These are phyloP conservation scores for Pararge aegeria DNA, from an alignment of 1,140 invertebrate genomes.

Conservation along the genomic window DNA sequence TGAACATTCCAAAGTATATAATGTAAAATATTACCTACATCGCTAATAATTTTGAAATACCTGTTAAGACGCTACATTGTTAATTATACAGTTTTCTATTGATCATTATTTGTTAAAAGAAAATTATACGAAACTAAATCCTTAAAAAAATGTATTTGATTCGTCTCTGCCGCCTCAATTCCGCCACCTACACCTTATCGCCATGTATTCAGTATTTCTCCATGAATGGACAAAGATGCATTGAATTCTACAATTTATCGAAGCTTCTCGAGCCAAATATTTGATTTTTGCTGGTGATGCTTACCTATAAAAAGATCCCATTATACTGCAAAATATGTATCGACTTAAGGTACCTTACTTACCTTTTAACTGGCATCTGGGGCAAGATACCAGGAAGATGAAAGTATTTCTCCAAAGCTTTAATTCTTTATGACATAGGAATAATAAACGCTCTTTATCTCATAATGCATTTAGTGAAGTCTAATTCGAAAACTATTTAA, in stretches of 20 bases:
- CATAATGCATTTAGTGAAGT: too few species aligned
- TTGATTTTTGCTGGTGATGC: conserved; percentile 16
- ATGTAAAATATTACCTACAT: conserved; percentile 77
- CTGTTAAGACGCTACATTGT: conserved; percentile 79
- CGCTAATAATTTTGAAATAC: conserved; percentile 77
- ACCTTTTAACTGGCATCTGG: too few species aligned
- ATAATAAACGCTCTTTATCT: too few species aligned
- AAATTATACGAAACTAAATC: conserved; percentile 80
- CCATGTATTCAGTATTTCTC: conserved; percentile 16
- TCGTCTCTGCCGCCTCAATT: conserved; percentile 31
- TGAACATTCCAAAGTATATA: conserved; percentile 77
- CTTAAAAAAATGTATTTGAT: conserved; percentile 64
- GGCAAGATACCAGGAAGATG: too few species aligned
- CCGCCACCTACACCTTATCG: conserved; percentile 22
- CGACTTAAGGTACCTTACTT: too few species aligned
- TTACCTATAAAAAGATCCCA: too few species aligned
- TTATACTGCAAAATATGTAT: too few species aligned
- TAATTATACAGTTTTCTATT: conserved; percentile 80
- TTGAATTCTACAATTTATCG: conserved; percentile 29
- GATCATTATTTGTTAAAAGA: conserved; percentile 78
- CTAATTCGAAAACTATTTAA: too few species aligned
- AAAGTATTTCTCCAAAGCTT: too few species aligned
- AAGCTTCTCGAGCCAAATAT: conserved; percentile 20
- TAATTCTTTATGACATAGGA: too few species aligned
- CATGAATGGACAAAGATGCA: conserved; percentile 29